These are phyloP conservation scores for Malurus cyaneus DNA, from an alignment of 2,113 vertebrate species.

Conservation along the genomic window DNA sequence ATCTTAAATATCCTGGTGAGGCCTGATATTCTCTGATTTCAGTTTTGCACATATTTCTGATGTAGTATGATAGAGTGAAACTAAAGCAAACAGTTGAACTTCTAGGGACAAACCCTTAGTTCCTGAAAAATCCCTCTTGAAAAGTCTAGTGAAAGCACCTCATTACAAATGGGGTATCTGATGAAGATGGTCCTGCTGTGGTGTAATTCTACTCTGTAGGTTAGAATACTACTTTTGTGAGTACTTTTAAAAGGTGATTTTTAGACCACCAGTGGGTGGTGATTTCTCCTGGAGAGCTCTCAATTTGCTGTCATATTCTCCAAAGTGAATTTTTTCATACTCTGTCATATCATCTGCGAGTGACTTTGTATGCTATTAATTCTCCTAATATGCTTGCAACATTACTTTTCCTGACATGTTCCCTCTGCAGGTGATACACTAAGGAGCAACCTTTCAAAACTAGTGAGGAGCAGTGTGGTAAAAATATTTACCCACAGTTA, in stretches of 20 bases:
- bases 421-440: background rate
- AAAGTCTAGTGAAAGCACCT: background rate
- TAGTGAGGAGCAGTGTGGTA: background rate
- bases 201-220: background rate
- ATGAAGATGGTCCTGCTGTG: background rate
- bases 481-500: background rate
- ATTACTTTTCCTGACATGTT: background rate
- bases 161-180: background rate
- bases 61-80: background rate
- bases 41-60: background rate
- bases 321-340: background rate
- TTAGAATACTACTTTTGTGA: background rate
- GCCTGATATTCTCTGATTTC: background rate
- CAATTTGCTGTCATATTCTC: background rate
- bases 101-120: background rate
- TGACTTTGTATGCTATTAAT: background rate
- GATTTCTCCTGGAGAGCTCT: background rate
- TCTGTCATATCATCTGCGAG: background rate
- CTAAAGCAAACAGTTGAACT: background rate
- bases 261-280: background rate
- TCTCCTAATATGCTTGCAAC: background rate
- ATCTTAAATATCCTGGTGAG: constrained; percentile 8
- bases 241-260: background rate
- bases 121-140: background rate
- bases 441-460: background rate